Evolutionary conservation across 1,140 invertebrate genomes (phyloP).

Genomic region (Bombyx mori): ASM3026992v2 NC_085110.1:9251501-9252000

Average conservation of each 20-base stretch:
- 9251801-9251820: slow-evolving; percentile 54
- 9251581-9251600: slow-evolving; percentile 49
- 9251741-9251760: slow-evolving; percentile 26
- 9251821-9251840: slow-evolving; percentile 57
- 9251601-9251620: slow-evolving; percentile 66
- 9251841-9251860: slow-evolving; percentile 57
- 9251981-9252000: background rate
- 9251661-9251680: slow-evolving; percentile 64
- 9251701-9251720: slow-evolving; percentile 39
- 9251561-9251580: slow-evolving; percentile 49
- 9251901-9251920: slow-evolving; percentile 7
- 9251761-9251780: slow-evolving; percentile 67
- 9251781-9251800: slow-evolving; percentile 67
- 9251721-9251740: slow-evolving; percentile 15
- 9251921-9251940: slow-evolving; percentile 8
- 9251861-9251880: slow-evolving; percentile 49
- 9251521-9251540: slow-evolving; percentile 65
- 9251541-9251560: slow-evolving; percentile 55
- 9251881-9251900: slow-evolving; percentile 49
- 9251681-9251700: slow-evolving; percentile 38
- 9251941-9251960: background rate
- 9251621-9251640: slow-evolving; percentile 65
- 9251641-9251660: slow-evolving; percentile 67
- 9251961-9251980: too few relatives aligned
- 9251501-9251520: slow-evolving; percentile 55